phyloP scores from a whole-genome alignment of 2,113 vertebrate species.

The Gasterosteus aculeatus region DNA sequence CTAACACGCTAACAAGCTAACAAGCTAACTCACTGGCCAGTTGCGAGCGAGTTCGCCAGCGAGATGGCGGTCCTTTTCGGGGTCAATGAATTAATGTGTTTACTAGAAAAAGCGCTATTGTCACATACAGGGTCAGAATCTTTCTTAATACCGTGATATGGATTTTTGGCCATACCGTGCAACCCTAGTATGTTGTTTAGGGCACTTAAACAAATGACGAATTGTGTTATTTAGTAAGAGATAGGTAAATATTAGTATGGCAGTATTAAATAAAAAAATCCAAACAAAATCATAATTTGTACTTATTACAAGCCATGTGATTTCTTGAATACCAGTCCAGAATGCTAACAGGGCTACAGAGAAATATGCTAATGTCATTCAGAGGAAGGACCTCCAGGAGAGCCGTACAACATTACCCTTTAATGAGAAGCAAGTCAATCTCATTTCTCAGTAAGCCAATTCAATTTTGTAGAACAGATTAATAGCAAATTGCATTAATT shows the following conservation, averaged over 20 bases:
- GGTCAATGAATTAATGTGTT: too few relatives aligned
- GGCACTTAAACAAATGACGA: not conserved
- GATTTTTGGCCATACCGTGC: too few relatives aligned
- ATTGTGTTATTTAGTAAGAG: not conserved
- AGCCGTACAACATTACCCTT: slow-evolving; percentile 20
- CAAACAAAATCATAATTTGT: not conserved
- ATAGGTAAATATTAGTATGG: not conserved
- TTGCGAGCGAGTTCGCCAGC: too few relatives aligned
- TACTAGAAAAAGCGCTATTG: too few relatives aligned
- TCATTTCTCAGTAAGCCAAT: slow-evolving; percentile 67
- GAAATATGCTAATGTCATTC: slow-evolving; percentile 16
- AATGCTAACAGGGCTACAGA: slow-evolving; percentile 9
- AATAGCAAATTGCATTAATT: slow-evolving; percentile 71
- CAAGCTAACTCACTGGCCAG: too few relatives aligned
- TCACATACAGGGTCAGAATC: too few relatives aligned
- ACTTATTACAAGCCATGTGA: not conserved
- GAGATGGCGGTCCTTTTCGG: too few relatives aligned
- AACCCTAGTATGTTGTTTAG: too few relatives aligned
- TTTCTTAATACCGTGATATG: too few relatives aligned
- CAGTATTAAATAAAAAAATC: not conserved
- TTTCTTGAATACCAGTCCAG: not conserved
- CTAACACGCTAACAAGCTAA: too few relatives aligned
- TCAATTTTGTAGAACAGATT: slow-evolving; percentile 66
- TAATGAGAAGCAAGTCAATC: slow-evolving; percentile 69
- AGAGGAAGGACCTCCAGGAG: slow-evolving; percentile 18